Percentiles rank a stretch among this genome's conserved stretches.
Conservation (phyloP, 1,140 invertebrate species). For the Drosophila nigromelanica region DNA sequence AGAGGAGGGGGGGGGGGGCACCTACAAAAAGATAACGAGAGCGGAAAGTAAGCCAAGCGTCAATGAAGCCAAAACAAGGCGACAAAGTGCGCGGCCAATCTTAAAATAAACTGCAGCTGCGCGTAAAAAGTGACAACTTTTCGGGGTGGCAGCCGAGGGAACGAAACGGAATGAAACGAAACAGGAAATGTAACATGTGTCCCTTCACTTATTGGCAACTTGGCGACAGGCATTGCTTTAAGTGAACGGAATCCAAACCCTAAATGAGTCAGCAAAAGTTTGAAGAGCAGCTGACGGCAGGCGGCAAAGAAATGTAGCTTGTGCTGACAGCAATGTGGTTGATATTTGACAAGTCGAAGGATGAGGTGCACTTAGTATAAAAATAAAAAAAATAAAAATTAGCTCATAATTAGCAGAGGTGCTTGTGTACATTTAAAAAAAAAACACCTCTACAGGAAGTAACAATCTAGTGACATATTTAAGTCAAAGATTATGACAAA, state of each 20-base stretch:
- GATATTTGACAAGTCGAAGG: conserved; percentile 21
- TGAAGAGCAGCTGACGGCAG: background rate
- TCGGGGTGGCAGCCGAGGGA: conserved; percentile 17
- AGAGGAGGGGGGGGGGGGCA: too few species aligned
- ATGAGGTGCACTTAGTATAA: background rate
- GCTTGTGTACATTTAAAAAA: too few species aligned
- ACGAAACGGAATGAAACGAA: background rate
- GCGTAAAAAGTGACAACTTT: conserved; percentile 81
- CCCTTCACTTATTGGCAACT: conserved; percentile 68
- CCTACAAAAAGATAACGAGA: background rate
- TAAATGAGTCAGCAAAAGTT: conserved; percentile 32
- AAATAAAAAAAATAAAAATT: conserved; percentile 7
- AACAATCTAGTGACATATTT: too few species aligned
- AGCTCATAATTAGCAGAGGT: background rate
- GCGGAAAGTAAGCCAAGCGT: conserved; percentile 50
- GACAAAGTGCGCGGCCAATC: conserved; percentile 73
- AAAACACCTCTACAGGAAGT: too few species aligned
- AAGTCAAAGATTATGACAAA: too few species aligned
- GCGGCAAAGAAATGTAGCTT: conserved; percentile 16
- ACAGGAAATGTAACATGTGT: conserved; percentile 69
- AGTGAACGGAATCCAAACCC: conserved; percentile 17
- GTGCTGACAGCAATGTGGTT: conserved; percentile 58
- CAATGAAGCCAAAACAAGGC: conserved; percentile 42
- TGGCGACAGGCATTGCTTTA: conserved; percentile 56
- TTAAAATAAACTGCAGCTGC: conserved; percentile 81